Conservation (phyloP, 2,113 vertebrate genomes). For the Chloroceryle aenea region DNA sequence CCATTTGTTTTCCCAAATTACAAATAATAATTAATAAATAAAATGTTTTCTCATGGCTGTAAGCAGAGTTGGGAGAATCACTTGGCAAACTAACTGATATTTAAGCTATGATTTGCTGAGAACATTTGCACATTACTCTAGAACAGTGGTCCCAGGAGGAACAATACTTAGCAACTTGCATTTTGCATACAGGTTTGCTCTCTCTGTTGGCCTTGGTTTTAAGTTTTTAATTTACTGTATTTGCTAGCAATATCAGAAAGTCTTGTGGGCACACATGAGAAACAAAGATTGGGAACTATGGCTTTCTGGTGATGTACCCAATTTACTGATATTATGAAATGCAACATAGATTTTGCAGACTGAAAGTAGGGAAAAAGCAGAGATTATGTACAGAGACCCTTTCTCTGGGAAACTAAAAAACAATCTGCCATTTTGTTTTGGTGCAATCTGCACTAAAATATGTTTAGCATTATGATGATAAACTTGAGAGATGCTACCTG, state of each 20-base stretch:
- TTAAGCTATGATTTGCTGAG: constrained; percentile 44
- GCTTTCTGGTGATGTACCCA: background rate
- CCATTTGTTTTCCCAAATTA: constrained; percentile 56
- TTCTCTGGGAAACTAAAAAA: background rate
- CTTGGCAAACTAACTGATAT: constrained; percentile 40
- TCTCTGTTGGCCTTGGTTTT: background rate
- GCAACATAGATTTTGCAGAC: background rate
- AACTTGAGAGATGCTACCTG: background rate
- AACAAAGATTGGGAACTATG: background rate
- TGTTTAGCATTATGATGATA: background rate
- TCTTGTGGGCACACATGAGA: background rate
- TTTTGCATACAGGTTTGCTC: background rate
- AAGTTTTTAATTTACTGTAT: constrained; percentile 42
- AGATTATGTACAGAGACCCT: background rate
- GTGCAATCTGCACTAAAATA: background rate
- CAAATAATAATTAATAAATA: constrained; percentile 71
- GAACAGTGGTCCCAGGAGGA: background rate
- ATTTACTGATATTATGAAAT: background rate
- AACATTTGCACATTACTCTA: constrained; percentile 27
- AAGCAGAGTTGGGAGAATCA: background rate
- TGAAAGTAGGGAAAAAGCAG: background rate
- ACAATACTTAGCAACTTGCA: background rate
- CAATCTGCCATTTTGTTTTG: background rate
- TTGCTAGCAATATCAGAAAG: background rate
- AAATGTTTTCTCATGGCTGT: constrained; percentile 37